phyloP scores from a whole-genome alignment of 2,113 vertebrate genomes.

The Nycticebus coucang region DNA sequence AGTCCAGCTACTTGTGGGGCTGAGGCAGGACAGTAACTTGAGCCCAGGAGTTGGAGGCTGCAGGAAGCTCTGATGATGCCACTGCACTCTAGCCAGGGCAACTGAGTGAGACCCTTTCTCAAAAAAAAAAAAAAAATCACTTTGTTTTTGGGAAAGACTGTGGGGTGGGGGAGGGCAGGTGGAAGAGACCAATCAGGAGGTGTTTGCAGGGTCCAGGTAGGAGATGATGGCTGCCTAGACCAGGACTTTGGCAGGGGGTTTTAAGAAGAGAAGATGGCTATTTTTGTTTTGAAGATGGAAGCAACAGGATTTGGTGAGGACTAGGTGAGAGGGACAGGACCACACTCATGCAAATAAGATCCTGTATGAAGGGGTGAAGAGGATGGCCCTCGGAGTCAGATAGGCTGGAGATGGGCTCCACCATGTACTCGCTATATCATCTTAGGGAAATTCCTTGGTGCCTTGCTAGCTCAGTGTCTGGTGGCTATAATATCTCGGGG shows the following conservation, averaged over 20 bases:
- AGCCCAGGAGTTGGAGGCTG: too few relatives aligned
- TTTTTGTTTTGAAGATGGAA: neutral
- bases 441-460: neutral
- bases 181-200: neutral
- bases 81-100: too few relatives aligned
- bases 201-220: neutral
- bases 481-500: neutral
- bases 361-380: neutral
- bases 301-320: neutral
- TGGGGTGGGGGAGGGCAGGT: neutral
- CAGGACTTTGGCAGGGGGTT: neutral
- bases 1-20: too few relatives aligned
- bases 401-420: neutral
- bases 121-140: neutral
- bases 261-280: neutral
- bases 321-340: neutral
- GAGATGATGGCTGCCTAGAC: neutral
- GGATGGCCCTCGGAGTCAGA: neutral
- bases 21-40: too few relatives aligned
- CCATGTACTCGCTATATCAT: neutral
- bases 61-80: too few relatives aligned
- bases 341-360: neutral
- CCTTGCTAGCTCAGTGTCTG: neutral
- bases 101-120: too few relatives aligned
- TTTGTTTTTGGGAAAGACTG: neutral